Evolutionary conservation across 2,888 invertebrate species (phyloP), one percentile per base, ranked within the genome.

Genomic region (Tenthredo scrophulariae): DNA sequence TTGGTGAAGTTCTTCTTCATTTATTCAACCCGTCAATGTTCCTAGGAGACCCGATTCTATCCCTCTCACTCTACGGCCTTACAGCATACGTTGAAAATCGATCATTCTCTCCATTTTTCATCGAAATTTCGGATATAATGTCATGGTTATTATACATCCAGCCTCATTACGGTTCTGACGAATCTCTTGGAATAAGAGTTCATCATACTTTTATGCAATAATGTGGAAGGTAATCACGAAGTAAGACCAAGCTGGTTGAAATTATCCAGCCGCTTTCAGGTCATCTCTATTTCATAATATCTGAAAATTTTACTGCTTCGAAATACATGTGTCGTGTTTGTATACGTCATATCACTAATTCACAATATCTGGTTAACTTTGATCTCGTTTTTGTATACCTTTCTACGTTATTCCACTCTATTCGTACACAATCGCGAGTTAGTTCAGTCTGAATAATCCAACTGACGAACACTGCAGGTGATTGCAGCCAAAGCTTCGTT

Each of bases 381-480:
- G 75, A 77, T 77, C 29, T 46, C 46, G 46, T 46, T 46, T 46
- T 10, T 79, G 37, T 50, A 9, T 79, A 54, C 33, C 18, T 13
- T 50, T 18, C 33, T 7, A 79, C 79, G n/a, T 37, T 79, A 9
- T 33, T 54, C 10, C 33, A n/a, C n/a, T 9, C n/a, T 10, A 43
- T n/a, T 29, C 22, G 29, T 54, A 18, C 54, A 33, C 29, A 54
- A n/a, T 50, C 77, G 54, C 29, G n/a, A 37, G 37, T 62, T 62
- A n/a, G 58, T 80, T 80, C 22, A 62, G 62, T 40, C 33, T 37
- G 62, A 62, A 80, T 37, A 50, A 62, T 37, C 37, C 80, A 40
- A 62, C 80, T 80, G 80, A 80, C 80, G 40, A 26, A 80, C 80
- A 80, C 80, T 58, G 80, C 80, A 58, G 58, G 58, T 62, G 80